phyloP scores from a whole-genome alignment of 2,797 vertebrate species.

The Coracias cyanogaster region DNA sequence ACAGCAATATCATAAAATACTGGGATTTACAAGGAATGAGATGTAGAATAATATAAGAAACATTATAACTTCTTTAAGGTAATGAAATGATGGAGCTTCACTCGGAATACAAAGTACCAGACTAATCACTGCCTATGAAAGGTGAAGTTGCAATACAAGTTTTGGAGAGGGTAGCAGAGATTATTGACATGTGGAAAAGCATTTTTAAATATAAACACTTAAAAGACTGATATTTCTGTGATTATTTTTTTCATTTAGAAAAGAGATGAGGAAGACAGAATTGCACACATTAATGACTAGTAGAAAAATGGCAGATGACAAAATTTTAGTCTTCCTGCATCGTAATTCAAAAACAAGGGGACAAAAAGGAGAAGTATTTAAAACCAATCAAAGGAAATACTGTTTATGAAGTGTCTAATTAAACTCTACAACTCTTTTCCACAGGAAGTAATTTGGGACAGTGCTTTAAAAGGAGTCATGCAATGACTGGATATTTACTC shows the following conservation, averaged over 20 bases:
- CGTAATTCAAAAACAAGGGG: neutral
- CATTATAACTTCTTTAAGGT: neutral
- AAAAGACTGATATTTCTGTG: neutral
- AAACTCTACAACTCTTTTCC: neutral
- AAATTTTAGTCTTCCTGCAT: neutral
- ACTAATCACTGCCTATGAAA: neutral
- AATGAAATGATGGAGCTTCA: neutral
- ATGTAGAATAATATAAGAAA: neutral
- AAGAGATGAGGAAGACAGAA: neutral
- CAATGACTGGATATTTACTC: neutral
- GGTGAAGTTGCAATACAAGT: neutral
- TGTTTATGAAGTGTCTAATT: neutral
- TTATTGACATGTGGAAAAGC: neutral
- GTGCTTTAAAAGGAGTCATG: neutral
- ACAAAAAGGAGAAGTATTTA: neutral
- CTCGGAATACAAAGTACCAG: neutral
- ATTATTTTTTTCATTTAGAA: neutral
- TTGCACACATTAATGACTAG: neutral
- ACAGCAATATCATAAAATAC: neutral
- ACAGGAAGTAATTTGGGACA: conserved; percentile 16
- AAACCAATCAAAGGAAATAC: conserved; percentile 21
- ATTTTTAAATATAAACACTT: neutral
- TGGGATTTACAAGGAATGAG: neutral
- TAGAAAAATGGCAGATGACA: neutral
- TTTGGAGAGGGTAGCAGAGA: neutral